phyloP scores from a whole-genome alignment of 2,888 invertebrate species.

The Pammene aurita region DNA sequence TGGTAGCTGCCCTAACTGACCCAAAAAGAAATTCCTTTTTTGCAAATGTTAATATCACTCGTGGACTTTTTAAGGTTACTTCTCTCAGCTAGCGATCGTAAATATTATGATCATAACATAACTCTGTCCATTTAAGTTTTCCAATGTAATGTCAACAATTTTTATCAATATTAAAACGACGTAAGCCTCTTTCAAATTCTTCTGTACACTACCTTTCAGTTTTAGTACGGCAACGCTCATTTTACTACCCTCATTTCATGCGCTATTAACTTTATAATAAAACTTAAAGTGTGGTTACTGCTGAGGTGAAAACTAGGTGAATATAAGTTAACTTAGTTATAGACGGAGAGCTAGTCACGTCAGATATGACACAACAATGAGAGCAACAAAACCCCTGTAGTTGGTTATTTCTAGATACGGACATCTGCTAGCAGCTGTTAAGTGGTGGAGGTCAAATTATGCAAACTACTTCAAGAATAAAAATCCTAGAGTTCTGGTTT shows the following conservation, averaged over 20 bases:
- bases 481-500: too few species aligned
- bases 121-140: conserved; percentile 19
- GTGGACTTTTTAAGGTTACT: conserved; percentile 3
- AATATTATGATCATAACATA: conserved; percentile 27
- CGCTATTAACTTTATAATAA: conserved; percentile 27
- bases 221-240: background rate
- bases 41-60: too few species aligned
- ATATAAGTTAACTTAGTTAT: conserved; percentile 5
- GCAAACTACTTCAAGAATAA: too few species aligned
- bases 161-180: background rate
- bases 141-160: conserved; percentile 16
- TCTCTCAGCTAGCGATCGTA: conserved; percentile 12
- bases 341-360: too few species aligned
- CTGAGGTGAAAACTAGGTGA: conserved; percentile 19
- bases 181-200: background rate
- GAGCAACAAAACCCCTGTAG: too few species aligned
- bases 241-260: conserved; percentile 28
- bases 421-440: too few species aligned
- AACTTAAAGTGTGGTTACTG: conserved; percentile 15
- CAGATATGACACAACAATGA: too few species aligned
- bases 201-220: background rate
- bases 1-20: too few species aligned
- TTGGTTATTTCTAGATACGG: too few species aligned
- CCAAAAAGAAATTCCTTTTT: too few species aligned
- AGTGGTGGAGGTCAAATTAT: too few species aligned